Percentiles rank a stretch among this genome's conserved stretches.
Conservation (phyloP, 2,113 vertebrate species). For the Dipodomys ordii region DNA sequence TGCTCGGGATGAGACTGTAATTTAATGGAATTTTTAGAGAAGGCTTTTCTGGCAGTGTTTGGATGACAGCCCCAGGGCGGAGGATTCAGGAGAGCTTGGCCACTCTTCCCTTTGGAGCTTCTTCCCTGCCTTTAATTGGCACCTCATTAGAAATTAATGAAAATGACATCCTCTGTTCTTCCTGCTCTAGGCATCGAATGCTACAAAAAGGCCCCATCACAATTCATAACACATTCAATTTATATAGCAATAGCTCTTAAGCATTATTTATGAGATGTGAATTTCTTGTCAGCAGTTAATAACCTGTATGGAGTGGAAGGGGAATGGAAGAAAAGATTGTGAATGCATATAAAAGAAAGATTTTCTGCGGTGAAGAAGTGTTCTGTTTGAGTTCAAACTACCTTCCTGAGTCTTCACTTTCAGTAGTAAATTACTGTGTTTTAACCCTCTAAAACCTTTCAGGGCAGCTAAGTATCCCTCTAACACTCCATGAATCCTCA, state of each 20-base stretch:
- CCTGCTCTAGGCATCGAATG: constrained; percentile 86
- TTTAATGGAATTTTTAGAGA: constrained; percentile 89
- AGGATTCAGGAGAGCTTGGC: constrained; percentile 86
- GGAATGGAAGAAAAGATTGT: constrained; percentile 76
- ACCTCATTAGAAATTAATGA: constrained; percentile 94
- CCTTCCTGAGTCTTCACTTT: constrained; percentile 67
- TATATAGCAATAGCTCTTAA: constrained; percentile 89
- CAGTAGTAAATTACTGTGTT: constrained; percentile 57
- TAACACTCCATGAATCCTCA: constrained; percentile 34
- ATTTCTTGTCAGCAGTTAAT: constrained; percentile 91
- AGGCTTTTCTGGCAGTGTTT: constrained; percentile 80
- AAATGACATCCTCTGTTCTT: constrained; percentile 92
- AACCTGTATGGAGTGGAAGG: constrained; percentile 83
- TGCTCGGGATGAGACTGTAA: constrained; percentile 87
- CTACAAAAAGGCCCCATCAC: constrained; percentile 90
- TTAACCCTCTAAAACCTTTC: constrained; percentile 49
- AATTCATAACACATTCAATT: constrained; percentile 91
- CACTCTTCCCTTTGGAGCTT: constrained; percentile 87
- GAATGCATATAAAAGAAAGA: constrained; percentile 57
- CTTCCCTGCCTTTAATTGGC: constrained; percentile 91
- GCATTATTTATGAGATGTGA: constrained; percentile 92
- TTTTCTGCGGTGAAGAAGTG: constrained; percentile 77
- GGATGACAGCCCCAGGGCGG: constrained; percentile 85
- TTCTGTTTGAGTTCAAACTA: constrained; percentile 77
- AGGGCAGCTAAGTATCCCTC: constrained; percentile 66